Percentiles rank a stretch among this genome's conserved stretches.
phyloP scores from a whole-genome alignment of 37 sponge, comb jelly and placozoan genomes.

The Oscarella lobularis region DNA sequence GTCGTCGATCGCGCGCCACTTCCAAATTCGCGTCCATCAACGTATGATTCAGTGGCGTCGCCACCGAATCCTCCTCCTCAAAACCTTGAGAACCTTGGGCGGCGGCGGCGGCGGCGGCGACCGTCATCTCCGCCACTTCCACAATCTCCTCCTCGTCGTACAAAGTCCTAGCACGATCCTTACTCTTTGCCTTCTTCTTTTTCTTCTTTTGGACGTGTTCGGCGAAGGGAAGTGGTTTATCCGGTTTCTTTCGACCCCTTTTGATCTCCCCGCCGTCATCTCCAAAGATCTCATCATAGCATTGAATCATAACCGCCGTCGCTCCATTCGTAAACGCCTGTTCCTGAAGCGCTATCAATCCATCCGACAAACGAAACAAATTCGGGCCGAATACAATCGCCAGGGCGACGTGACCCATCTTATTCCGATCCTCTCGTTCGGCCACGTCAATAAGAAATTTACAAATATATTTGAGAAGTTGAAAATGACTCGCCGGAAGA shows the following conservation, averaged over 20 bases:
- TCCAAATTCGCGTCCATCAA: too few species aligned
- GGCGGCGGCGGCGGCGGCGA: too few species aligned
- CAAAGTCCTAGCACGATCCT: too few species aligned
- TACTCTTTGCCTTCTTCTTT: neutral
- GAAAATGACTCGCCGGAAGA: neutral
- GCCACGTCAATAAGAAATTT: neutral
- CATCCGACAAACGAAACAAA: neutral
- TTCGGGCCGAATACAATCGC: conserved; percentile 1
- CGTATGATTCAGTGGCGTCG: too few species aligned
- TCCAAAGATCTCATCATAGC: neutral
- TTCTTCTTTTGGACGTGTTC: neutral
- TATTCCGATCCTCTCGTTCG: neutral
- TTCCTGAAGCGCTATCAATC: neutral
- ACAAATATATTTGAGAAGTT: neutral
- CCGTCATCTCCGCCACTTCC: too few species aligned
- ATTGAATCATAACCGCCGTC: neutral
- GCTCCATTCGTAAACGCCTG: neutral
- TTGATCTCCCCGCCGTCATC: neutral
- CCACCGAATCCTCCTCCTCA: neutral
- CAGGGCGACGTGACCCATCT: neutral
- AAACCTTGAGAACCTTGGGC: neutral
- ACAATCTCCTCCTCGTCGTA: too few species aligned
- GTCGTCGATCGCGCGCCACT: too few species aligned
- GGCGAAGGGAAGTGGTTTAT: neutral
- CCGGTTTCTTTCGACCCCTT: neutral